Base-by-base conservation (phyloP, 2,797 vertebrate genomes). In the Siniperca obscura region DNA sequence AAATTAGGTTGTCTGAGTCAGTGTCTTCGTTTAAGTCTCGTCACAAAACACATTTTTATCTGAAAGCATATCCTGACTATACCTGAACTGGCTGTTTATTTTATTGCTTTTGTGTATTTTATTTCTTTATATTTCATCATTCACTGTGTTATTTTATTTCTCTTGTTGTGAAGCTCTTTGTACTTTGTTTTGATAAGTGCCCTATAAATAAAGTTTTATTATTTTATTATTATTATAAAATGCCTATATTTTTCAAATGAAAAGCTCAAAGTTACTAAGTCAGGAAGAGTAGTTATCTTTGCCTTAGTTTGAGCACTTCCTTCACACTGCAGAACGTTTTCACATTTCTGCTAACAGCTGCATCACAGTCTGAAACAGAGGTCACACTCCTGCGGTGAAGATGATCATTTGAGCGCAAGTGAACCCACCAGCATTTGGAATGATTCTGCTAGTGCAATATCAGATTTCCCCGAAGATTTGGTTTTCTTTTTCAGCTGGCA, bases 361-460 rank as follows among this genome's bases (percentile, higher is more conserved):
- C 9, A 4, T 70, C 64, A 2, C 50, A 62, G 8, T 64, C 70
- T 57, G 46, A 68, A 25, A 55, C 27, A n/a, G 27, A 56, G 42
- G 10, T 77, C 61, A 19, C 73, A 36, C 30, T 64, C 11, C 59
- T 59, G 56, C 60, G 1, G 59, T 50, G 48, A 69, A 67, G 59
- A 50, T 42, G 67, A 88, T 46, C 40, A 19, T 48, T 13, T 22
- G 44, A 71, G 46, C 13, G 36, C 50, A 50, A 75, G 57, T 48
- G 44, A 21, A 6, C 60, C 74, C 40, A 2, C 46, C 14, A 53
- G 56, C 2, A 3, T 71, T 84, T 57, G 17, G 27, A 70, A 21
- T 46, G 44, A 27, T 42, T 65, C 34, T 30, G 3, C 27, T 34
- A 1, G 6, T 48, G 61, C 64, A 44, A 16, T 2, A 69, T 30